Percentiles rank a stretch among this genome's conserved stretches.
Evolutionary conservation across 1,140 invertebrate species (phyloP).

Genomic region (Nasonia longicornis): DNA sequence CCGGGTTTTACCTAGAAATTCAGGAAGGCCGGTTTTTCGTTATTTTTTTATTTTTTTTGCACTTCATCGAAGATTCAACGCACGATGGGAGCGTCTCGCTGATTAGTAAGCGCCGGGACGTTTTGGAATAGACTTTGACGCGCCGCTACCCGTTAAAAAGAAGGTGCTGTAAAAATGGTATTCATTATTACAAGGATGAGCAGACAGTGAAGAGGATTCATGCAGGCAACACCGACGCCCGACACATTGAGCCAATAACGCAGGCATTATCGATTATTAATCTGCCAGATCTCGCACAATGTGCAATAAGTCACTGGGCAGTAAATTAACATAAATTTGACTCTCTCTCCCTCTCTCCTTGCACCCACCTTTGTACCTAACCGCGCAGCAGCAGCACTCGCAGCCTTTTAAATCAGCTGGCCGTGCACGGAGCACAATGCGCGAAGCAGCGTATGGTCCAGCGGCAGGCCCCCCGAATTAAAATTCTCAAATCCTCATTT

Average conservation of each 20-base stretch:
- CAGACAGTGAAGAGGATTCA: too few species aligned
- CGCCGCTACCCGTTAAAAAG: too few species aligned
- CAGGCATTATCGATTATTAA: conserved; percentile 22
- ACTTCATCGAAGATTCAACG: background rate
- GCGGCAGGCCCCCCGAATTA: background rate
- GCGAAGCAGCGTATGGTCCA: background rate
- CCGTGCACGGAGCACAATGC: too few species aligned
- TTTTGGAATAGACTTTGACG: background rate
- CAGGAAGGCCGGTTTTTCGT: background rate
- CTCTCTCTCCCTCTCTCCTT: too few species aligned
- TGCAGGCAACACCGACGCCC: background rate
- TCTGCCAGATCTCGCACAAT: background rate
- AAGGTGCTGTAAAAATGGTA: too few species aligned
- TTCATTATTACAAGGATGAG: too few species aligned
- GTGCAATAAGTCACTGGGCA: background rate
- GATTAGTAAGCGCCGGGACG: background rate
- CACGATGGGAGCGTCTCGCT: background rate
- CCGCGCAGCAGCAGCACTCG: too few species aligned
- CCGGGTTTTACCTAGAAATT: conserved; percentile 1
- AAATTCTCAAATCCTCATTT: conserved; percentile 40
- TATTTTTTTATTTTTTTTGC: background rate
- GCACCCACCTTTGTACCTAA: background rate
- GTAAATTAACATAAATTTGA: conserved; percentile 39
- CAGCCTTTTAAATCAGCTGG: background rate
- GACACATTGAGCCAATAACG: background rate